Evolutionary conservation across 1,140 invertebrate species (phyloP).

Genomic region (Trypoxylus dichotomus): DNA sequence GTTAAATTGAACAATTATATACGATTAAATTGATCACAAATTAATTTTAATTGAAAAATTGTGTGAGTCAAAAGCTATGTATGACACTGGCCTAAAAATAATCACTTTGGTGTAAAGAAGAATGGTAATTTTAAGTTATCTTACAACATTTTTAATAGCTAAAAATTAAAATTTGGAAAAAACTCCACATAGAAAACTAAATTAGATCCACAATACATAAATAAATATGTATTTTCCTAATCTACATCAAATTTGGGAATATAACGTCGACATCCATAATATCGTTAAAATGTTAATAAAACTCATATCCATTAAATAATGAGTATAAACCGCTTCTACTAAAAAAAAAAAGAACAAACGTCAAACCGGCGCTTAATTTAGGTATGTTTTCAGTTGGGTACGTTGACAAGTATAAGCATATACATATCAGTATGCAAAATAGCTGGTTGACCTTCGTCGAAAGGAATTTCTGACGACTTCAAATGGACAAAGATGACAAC

Average conservation of each 20-base stretch:
- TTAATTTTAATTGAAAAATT: constrained; percentile 24
- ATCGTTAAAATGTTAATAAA: no score
- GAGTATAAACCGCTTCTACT: no score
- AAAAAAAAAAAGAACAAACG: no score
- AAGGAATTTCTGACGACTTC: constrained; percentile 3
- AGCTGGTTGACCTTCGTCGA: background rate
- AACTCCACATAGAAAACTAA: no score
- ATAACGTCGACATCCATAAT: no score
- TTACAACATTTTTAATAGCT: no score
- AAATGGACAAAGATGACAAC: constrained; percentile 19
- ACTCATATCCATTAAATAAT: no score
- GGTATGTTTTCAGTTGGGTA: background rate
- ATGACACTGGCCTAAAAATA: background rate
- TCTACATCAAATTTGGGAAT: no score
- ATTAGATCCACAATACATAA: no score
- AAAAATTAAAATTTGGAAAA: no score
- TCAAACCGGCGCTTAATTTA: no score
- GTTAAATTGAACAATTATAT: constrained; percentile 21
- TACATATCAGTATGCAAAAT: constrained; percentile 13
- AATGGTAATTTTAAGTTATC: background rate
- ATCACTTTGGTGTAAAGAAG: background rate
- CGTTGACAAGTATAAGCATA: background rate
- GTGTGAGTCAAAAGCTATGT: background rate
- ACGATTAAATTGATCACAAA: constrained; percentile 14
- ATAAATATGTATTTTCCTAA: no score